A percentile compares a stretch with the other conserved stretches of the same genome.
Conservation (phyloP, 2,888 invertebrate species). For the Thyatira batis region DNA sequence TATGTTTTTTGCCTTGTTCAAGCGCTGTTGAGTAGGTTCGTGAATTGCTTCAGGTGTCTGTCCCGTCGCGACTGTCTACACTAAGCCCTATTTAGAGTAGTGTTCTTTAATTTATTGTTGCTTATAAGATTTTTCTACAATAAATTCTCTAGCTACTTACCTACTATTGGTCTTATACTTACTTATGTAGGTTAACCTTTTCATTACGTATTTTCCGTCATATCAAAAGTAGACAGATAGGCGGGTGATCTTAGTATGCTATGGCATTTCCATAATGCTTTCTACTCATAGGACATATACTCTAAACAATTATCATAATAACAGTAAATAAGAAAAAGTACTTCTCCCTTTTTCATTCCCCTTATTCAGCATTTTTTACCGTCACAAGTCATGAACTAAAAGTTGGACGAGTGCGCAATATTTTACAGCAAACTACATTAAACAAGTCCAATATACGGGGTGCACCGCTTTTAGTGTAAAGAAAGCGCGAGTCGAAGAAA, state of each 20-base stretch:
- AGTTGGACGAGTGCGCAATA: not conserved
- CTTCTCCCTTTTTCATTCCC: not conserved
- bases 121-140: slow-evolving; percentile 6
- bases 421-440: not conserved
- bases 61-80: slow-evolving; percentile 5
- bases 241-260: no score
- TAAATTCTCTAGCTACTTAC: not conserved
- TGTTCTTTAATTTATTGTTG: slow-evolving; percentile 21
- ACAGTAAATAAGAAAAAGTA: no score
- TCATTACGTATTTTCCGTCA: no score
- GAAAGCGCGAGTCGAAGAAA: slow-evolving; percentile 2
- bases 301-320: no score
- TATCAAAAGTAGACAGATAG: no score
- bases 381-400: not conserved
- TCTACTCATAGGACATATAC: no score
- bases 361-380: not conserved
- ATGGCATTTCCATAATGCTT: no score
- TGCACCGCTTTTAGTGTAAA: not conserved
- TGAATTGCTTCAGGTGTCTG: slow-evolving; percentile 21
- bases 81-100: slow-evolving; percentile 13
- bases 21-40: slow-evolving; percentile 10
- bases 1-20: slow-evolving; percentile 14
- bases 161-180: not conserved
- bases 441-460: not conserved
- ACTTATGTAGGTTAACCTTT: no score